Base-by-base conservation (phyloP, 2,797 vertebrate species). In the Sitta carolinensis region DNA sequence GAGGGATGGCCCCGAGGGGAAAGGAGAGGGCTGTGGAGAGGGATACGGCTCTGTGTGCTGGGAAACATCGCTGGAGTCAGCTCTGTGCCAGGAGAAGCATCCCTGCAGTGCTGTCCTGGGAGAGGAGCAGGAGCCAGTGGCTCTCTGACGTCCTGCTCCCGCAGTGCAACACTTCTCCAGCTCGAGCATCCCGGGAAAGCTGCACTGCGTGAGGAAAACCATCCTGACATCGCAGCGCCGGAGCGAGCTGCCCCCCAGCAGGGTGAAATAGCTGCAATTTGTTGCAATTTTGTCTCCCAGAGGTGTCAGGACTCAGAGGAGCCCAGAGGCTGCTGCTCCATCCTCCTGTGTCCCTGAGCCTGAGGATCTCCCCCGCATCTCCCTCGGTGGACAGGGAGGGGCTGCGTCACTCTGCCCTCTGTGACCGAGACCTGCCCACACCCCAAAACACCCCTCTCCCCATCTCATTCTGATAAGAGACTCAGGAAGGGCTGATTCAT, bases 221-320 rank as follows among this genome's bases (percentile, higher is more conserved):
- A 11, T 2, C 43, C 62, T 2, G 7, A 3, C 8, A 1, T 3
- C 16, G 3, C 2, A 3, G 66, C 2, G 0, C 40, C 0, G 0
- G 45, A 36, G 58, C 54, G 4, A 34, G 55, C 67, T 66, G 78
- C 17, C n/a, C 38, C 19, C 75, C 61, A 30, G 68, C 9, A 1
- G 0, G 32, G 32, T 9, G 77, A 15, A 61, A 55, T 4, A 43
- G 61, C 69, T 52, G 93, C 34, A 5, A 9, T 25, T 57, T 16
- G 5, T 29, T 20, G 36, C 36, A 36, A 36, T 36, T 36, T 36
- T 36, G 21, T 50, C 12, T 57, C 59, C 17, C 19, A 0, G 72
- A 20, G 11, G 29, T 16, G 1, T 5, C 62, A 27, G 91, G 55
- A 30, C 63, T 69, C 57, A 15, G 87, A 58, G 63, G 4, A 16